These are phyloP conservation scores for Bathynomus jamesi DNA, from an alignment of 1,140 invertebrate genomes.

Conservation along the genomic window DNA sequence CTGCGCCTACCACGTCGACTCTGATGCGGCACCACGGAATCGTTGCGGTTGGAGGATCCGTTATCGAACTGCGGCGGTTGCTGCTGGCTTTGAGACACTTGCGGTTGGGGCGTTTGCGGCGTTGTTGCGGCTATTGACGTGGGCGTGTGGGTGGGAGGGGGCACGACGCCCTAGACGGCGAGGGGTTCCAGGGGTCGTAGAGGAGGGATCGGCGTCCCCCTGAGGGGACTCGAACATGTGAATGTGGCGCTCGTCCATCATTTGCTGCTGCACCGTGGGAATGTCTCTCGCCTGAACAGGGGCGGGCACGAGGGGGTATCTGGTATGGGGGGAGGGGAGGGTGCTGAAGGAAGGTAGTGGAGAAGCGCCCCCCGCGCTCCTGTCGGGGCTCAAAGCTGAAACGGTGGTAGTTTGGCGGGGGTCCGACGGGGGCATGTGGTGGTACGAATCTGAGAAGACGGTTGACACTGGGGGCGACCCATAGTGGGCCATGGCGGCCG, in stretches of 20 bases:
- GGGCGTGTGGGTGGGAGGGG: constrained; percentile 14
- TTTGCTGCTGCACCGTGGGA: constrained; percentile 62
- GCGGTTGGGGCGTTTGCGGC: background rate
- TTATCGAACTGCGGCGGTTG: constrained; percentile 40
- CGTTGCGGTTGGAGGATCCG: constrained; percentile 9
- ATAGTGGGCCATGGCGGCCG: background rate
- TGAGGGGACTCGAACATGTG: constrained; percentile 49
- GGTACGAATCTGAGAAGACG: constrained; percentile 6
- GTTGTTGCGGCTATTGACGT: constrained; percentile 12
- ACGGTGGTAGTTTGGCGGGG: constrained; percentile 54
- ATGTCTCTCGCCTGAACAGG: constrained; percentile 62
- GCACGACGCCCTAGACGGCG: constrained; percentile 20
- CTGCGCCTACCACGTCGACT: constrained; percentile 3
- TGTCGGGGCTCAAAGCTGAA: constrained; percentile 28
- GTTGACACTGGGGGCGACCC: background rate
- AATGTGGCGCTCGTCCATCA: constrained; percentile 72
- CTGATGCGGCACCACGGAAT: constrained; percentile 10
- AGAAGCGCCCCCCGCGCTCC: constrained; percentile 23
- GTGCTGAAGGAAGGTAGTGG: constrained; percentile 29
- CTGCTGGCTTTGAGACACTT: constrained; percentile 37
- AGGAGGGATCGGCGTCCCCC: constrained; percentile 28
- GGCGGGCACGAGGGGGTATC: constrained; percentile 68
- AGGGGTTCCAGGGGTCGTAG: constrained; percentile 25
- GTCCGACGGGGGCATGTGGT: constrained; percentile 16
- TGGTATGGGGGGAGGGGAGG: constrained; percentile 43